A percentile compares a stretch with the other conserved stretches of the same genome.
Conservation (phyloP, 37 sponge, comb jelly and placozoan genomes). For the Tethya wilhelma region DNA sequence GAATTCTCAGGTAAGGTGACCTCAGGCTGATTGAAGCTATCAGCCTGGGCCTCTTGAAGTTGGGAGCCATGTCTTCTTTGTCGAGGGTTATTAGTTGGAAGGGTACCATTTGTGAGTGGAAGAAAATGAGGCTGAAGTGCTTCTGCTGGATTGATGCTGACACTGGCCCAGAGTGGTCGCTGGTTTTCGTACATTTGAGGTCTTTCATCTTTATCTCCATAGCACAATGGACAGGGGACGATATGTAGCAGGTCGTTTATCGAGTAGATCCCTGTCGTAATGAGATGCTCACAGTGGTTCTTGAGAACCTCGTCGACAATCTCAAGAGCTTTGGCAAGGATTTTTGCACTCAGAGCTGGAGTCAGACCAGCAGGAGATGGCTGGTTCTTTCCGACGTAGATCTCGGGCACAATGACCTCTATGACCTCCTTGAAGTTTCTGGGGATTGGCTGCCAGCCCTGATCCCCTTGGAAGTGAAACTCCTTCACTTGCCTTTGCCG, state of each 20-base stretch:
- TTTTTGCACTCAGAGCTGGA: slow-evolving; percentile 11
- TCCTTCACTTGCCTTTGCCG: slow-evolving; percentile 1
- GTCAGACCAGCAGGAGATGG: background rate
- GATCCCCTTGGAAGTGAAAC: slow-evolving; percentile 12
- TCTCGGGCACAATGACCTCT: slow-evolving; percentile 58
- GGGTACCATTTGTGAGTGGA: background rate
- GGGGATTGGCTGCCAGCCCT: slow-evolving; percentile 23
- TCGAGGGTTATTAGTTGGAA: background rate
- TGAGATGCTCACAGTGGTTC: slow-evolving; percentile 60
- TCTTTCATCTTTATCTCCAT: slow-evolving; percentile 57
- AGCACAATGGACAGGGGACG: slow-evolving; percentile 58
- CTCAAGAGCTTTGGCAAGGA: slow-evolving; percentile 55
- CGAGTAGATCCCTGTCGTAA: slow-evolving; percentile 45
- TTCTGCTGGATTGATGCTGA: background rate
- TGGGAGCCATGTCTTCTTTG: background rate
- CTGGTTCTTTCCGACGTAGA: background rate
- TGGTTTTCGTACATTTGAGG: too few relatives aligned
- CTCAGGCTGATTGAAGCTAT: background rate
- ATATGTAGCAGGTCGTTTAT: slow-evolving; percentile 41
- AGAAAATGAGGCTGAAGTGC: background rate
- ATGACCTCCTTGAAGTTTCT: slow-evolving; percentile 38
- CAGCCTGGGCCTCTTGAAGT: background rate
- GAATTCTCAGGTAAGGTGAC: background rate
- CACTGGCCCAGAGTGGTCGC: background rate
- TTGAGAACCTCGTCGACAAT: slow-evolving; percentile 66